These are phyloP conservation scores for Nesidiocoris tenuis DNA, from an alignment of 2,888 invertebrate genomes.

Conservation along the genomic window DNA sequence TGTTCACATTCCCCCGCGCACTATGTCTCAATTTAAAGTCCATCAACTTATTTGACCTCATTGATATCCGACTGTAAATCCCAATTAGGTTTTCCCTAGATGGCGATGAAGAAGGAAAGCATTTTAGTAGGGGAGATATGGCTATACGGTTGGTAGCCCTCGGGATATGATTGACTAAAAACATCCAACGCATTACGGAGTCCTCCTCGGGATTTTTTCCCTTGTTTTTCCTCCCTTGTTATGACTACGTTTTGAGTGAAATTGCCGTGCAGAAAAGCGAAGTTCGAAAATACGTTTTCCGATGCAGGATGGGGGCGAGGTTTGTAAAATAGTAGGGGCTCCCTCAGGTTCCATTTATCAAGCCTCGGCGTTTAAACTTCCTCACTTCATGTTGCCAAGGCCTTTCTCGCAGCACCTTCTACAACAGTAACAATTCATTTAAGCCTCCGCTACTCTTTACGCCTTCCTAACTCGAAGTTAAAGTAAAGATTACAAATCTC, in stretches of 20 bases:
- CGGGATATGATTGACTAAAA: not conserved
- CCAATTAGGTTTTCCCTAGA: constrained; percentile 8
- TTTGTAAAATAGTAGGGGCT: not conserved
- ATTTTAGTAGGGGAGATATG: not conserved
- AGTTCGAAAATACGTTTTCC: not conserved
- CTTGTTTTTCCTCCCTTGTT: not conserved
- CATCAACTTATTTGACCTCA: constrained; percentile 21
- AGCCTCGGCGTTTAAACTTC: not conserved
- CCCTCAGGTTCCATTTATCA: not conserved
- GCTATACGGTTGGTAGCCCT: not conserved
- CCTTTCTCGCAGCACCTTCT: not conserved
- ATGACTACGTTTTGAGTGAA: not conserved
- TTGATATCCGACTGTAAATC: constrained; percentile 19
- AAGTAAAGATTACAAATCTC: constrained; percentile 24
- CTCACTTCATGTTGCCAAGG: not conserved
- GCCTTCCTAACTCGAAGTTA: constrained; percentile 2
- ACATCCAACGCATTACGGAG: not conserved
- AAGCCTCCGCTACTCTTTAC: not conserved
- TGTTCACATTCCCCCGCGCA: not conserved
- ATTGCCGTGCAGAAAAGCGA: not conserved
- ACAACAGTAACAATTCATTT: not conserved
- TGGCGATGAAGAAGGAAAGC: not conserved
- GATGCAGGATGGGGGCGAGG: not conserved
- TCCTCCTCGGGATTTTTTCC: not conserved
- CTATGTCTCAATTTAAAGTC: constrained; percentile 28